Base-by-base conservation (phyloP, 2,888 invertebrate species). In the Ditylenchus weischeri region DNA sequence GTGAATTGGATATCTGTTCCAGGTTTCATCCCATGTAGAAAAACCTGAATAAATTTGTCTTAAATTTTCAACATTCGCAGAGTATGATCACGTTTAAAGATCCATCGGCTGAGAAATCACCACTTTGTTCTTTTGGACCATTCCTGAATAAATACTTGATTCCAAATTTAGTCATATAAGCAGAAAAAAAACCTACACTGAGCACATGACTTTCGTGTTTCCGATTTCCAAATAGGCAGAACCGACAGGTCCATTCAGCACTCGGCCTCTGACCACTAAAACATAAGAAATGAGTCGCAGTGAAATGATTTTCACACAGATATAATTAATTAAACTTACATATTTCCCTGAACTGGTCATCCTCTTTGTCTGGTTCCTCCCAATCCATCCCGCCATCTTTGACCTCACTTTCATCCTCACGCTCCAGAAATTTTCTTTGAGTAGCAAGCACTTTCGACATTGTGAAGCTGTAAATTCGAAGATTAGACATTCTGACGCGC, bases 181-280 rank as follows among this genome's bases (percentile, higher is more conserved):
- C 11, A n/a, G 21, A 57, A 7, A 68, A 68, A 49, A 23, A 7
- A 58, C 73, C 4, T 57, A 71, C 72, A 71, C 62, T 18, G 72
- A 69, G 59, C 72, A 71, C 11, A 69, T n/a, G n/a, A 71, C 72
- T 10, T 57, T 58, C 13, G 72, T 71, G 57, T 71, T 66, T 36
- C 72, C 72, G 23, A 71, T 62, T 67, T 71, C 73, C 15, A 71
- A 54, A 35, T 65, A 66, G 21, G 71, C 74, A 11, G 65, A 66
- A 19, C 72, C 72, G 36, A 54, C 72, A 13, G 62, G 57, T 48
- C 62, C 58, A n/a, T 63, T 63, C 23, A 71, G 57, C 29, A 74
- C 49, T n/a, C 73, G 64, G 23, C 61, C 57, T 29, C 50, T 47
- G 13, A 70, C 35, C 29, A 62, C 72, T 71, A 49, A 71, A 71